phyloP scores from a whole-genome alignment of 2,113 vertebrate genomes.

The Cairina moschata region DNA sequence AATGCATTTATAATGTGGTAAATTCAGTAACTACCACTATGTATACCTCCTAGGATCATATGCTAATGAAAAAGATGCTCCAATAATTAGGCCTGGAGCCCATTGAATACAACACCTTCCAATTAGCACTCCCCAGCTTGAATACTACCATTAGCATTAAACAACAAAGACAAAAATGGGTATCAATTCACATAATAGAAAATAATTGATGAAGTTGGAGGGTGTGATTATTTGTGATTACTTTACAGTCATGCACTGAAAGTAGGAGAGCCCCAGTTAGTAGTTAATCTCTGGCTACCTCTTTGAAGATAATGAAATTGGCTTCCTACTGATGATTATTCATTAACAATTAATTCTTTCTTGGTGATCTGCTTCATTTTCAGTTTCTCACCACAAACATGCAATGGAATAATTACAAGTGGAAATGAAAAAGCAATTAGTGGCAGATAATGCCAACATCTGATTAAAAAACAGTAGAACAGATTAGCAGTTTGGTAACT shows the following conservation, averaged over 20 bases:
- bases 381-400: conserved; percentile 85
- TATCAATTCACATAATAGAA: conserved; percentile 83
- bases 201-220: conserved; percentile 88
- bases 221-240: conserved; percentile 86
- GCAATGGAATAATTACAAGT: conserved; percentile 85
- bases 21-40: conserved; percentile 62
- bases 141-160: conserved; percentile 81
- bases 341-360: conserved; percentile 89
- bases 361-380: conserved; percentile 84
- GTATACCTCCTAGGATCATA: conserved; percentile 71
- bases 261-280: conserved; percentile 76
- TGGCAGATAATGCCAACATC: conserved; percentile 84
- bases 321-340: conserved; percentile 88
- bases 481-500: conserved; percentile 70
- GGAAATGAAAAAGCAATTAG: conserved; percentile 87
- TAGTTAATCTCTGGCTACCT: conserved; percentile 83
- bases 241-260: conserved; percentile 80
- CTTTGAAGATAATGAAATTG: conserved; percentile 91
- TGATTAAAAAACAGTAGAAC: conserved; percentile 84
- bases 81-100: conserved; percentile 80
- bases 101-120: conserved; percentile 83
- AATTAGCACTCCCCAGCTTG: conserved; percentile 85
- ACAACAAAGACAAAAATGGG: conserved; percentile 80
- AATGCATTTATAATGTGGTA: conserved; percentile 58
- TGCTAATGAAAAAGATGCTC: conserved; percentile 82